Base-by-base conservation (phyloP, 2,888 invertebrate genomes). In the Gisinianus flammeolus region DNA sequence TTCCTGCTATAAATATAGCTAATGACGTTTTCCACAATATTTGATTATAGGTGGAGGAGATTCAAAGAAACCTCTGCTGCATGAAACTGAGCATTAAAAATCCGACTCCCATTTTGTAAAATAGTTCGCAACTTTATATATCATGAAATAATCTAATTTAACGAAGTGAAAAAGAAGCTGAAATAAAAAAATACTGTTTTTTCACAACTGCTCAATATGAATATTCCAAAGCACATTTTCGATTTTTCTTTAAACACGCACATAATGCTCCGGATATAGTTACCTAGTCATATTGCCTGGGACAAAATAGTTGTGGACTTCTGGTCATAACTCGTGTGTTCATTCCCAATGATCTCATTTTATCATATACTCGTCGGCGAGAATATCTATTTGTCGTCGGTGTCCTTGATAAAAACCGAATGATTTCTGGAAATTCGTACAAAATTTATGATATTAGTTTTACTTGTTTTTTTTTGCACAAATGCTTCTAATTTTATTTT, bases 11-110 rank as follows among this genome's bases (percentile, higher is more conserved):
- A 56, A 6, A 56, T n/a, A 6, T n/a, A 56, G 19, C 19, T 56
- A n/a, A 22, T 26, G 12, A 26, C 8, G 28, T 24, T 66, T 66
- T 22, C 4, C 62, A 16, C 10, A 24, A 24, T 35, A 12, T 72
- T 31, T 16, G 24, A 35, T 30, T 58, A 16, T 44, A 75, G 75
- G 75, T 75, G 22, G 80, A 80, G 54, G 80, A 80, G 8, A 76
- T 80, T 22, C 80, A 80, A n/a, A 26, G 73, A 24, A 79, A 80
- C 54, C 30, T 80, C 24, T 73, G 73, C 22, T 73, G 58, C 3
- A 35, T 73, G 26, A 62, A 64, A 35, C 31, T 73, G 12, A 26
- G 31, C n/a, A 6, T 33, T 19, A 44, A 52, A 26, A 22, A 44
- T 52, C 52, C 69, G 24, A 68, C 69, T 2, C 54, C 69, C 4